These are phyloP conservation scores for Dromius quadrimaculatus DNA, from an alignment of 2,888 invertebrate genomes.

Conservation along the genomic window DNA sequence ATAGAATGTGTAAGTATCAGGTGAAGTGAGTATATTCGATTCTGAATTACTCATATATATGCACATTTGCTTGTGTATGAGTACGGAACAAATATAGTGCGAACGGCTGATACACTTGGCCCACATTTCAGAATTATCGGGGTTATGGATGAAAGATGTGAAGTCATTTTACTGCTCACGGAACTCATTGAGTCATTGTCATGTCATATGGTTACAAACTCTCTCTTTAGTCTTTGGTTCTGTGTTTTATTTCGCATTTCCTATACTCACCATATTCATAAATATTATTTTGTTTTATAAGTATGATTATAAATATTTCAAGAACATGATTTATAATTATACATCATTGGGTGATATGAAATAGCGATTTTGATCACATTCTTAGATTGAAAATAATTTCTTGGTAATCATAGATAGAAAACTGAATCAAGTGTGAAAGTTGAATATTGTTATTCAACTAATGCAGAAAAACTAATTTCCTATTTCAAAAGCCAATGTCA, in stretches of 20 bases:
- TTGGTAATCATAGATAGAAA: too few species aligned
- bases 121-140: slow-evolving; percentile 44
- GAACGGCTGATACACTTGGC: slow-evolving; percentile 37
- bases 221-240: slow-evolving; percentile 25
- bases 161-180: slow-evolving; percentile 31
- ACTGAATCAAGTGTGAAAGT: too few species aligned
- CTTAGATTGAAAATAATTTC: too few species aligned
- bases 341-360: too few species aligned
- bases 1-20: background rate
- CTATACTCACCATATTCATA: too few species aligned
- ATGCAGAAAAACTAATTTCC: too few species aligned
- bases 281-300: too few species aligned
- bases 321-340: too few species aligned
- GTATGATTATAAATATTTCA: too few species aligned
- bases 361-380: too few species aligned
- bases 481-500: too few species aligned
- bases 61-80: background rate
- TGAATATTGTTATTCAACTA: too few species aligned
- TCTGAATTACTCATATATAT: background rate
- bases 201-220: slow-evolving; percentile 31
- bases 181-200: slow-evolving; percentile 43
- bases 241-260: slow-evolving; percentile 1
- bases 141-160: slow-evolving; percentile 46
- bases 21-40: background rate
- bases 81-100: background rate